phyloP scores from a whole-genome alignment of 2,797 vertebrate species.

The Poeciliopsis presidionis region DNA sequence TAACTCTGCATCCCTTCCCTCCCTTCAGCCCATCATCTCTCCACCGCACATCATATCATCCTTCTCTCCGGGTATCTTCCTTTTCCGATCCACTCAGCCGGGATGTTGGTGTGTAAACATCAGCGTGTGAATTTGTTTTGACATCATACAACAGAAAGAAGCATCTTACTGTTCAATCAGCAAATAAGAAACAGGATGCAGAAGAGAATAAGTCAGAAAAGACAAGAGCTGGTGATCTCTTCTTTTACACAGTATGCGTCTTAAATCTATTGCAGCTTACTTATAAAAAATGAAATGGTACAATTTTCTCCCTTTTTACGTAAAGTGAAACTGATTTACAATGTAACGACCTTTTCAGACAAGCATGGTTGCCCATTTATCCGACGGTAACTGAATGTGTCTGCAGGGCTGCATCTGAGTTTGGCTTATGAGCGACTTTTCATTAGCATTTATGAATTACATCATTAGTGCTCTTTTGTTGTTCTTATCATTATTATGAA shows the following conservation, averaged over 20 bases:
- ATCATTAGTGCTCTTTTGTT: background rate
- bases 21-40: slow-evolving; percentile 50
- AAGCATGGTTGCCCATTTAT: background rate
- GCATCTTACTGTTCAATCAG: slow-evolving; percentile 50
- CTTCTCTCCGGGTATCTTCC: slow-evolving; percentile 42
- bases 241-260: background rate
- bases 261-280: background rate
- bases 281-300: background rate
- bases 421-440: background rate
- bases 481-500: background rate
- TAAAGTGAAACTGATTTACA: background rate
- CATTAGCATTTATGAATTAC: background rate
- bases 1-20: slow-evolving; percentile 22
- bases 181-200: slow-evolving; percentile 19
- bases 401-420: background rate
- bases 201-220: background rate
- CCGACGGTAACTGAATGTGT: background rate
- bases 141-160: slow-evolving; percentile 36
- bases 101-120: slow-evolving; percentile 52
- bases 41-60: slow-evolving; percentile 55
- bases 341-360: background rate
- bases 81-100: slow-evolving; percentile 39
- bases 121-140: slow-evolving; percentile 32
- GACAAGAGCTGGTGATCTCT: background rate
- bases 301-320: background rate